Base-by-base conservation (phyloP, 2,113 vertebrate species). In the Clarias gariepinus region DNA sequence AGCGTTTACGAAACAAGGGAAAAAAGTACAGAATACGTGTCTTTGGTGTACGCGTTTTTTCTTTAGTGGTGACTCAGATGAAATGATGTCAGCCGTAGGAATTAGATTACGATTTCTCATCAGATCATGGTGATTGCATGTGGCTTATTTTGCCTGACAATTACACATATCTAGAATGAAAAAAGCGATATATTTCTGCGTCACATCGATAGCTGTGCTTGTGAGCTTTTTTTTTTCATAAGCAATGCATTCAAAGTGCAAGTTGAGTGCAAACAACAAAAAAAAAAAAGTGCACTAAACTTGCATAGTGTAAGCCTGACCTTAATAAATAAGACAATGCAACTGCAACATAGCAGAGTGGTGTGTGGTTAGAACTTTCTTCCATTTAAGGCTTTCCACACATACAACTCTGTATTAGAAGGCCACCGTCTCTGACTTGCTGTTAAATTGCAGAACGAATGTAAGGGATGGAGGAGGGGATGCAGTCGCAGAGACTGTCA, bases 361-460 rank as follows among this genome's bases (percentile, higher is more conserved):
- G 73, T 19, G 60, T 85, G 84, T 84, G 88, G 86, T 82, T 91
- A 87, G 89, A 92, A 91, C 88, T 55, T 91, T 79, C 85, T 93
- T 92, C 88, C 90, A 91, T 90, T 89, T 87, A 92, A 91, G 91
- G 90, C 84, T 88, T 86, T 83, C 61, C 91, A 88, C 90, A 89
- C 89, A 88, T 83, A 86, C 91, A 90, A 90, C 85, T 92, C 87
- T 90, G 86, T 90, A 91, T 90, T 90, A 83, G 18, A 92, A 86
- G 73, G 83, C 85, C 36, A 90, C 55, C 55, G 86, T 87, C 87
- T 89, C 90, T 89, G 90, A 89, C 82, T 92, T 92, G 91, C 92
- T 92, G 92, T 90, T 81, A 92, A 91, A 89, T 90, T 88, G 88
- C 76, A 89, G 73, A 88, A 87, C 30, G 89, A 82, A 88, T 84